Base-by-base conservation (phyloP, 2,888 invertebrate genomes). In the Megalurothrips usitatus region DNA sequence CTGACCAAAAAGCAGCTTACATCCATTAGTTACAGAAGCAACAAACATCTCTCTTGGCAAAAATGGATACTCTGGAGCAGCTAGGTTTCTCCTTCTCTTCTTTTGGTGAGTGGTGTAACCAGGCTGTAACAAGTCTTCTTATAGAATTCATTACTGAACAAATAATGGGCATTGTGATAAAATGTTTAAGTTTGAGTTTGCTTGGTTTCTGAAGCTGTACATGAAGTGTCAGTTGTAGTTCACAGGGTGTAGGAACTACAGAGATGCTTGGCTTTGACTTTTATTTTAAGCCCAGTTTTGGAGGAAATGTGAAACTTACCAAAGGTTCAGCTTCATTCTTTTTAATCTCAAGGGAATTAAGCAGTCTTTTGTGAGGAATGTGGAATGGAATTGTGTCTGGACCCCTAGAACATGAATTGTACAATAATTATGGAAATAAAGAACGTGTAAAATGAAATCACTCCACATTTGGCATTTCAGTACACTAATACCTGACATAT, bases 331-430 rank as follows among this genome's bases (percentile, higher is more conserved):
- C 89, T 82, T 87, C 87, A 82, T 88, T 87, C 83, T 88, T 88
- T 49, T 90, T 90, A 84, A 87, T 89, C 85, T 92, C 92, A 81
- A 91, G 91, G 86, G 90, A 91, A 83, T 91, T 91, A 82, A 92
- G 85, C 43, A 92, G 85, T 84, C 90, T 91, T 84, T 89, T 90
- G 84, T 91, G 91, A 0, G 92, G 92, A 81, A 91, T 86, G 84
- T 91, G 91, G 84, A 91, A 91, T 10, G 91, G 90, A 79, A 91
- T 87, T 79, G 85, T 86, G 82, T 86, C 84, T 78, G 82, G 82
- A 26, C 82, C 83, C 34, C 86, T 87, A 81, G 81, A 84, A 82
- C 52, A 84, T 80, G 82, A 80, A 80, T 81, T 78, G 34, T 43
- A 43, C 34, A 43, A 4, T 43, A 4, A 58, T 6, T 63, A 78